Evolutionary conservation across 2,113 vertebrate species (phyloP).

Genomic region (Galbula dea): DNA sequence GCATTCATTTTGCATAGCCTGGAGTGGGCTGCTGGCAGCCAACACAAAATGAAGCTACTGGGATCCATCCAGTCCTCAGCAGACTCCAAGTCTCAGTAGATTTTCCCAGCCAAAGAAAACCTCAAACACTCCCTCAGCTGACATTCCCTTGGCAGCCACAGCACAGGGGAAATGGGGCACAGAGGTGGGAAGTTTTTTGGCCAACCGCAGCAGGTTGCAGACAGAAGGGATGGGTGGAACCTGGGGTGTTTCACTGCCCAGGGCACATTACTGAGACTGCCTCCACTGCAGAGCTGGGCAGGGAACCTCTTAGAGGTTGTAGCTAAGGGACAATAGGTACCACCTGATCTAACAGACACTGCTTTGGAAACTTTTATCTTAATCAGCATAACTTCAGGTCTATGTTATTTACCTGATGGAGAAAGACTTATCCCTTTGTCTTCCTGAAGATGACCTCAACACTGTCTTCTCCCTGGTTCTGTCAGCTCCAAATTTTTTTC

Average conservation of each 20-base stretch:
- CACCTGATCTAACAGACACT: neutral
- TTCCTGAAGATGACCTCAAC: neutral
- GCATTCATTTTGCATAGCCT: neutral
- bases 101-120: neutral
- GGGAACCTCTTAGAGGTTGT: neutral
- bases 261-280: neutral
- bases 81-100: neutral
- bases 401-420: neutral
- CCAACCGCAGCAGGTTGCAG: neutral
- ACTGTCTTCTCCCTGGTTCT: neutral
- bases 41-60: neutral
- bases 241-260: neutral
- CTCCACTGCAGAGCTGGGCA: neutral
- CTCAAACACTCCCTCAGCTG: neutral
- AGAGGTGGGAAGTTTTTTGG: neutral
- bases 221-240: neutral
- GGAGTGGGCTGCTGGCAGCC: neutral
- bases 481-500: neutral
- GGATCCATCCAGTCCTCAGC: neutral
- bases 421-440: neutral
- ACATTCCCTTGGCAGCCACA: neutral
- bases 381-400: neutral
- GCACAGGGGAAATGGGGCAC: rapidly evolving
- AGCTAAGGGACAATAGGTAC: neutral
- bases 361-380: neutral